Base-by-base conservation (phyloP, 1,140 invertebrate species). In the Andrena cerasifolii region DNA sequence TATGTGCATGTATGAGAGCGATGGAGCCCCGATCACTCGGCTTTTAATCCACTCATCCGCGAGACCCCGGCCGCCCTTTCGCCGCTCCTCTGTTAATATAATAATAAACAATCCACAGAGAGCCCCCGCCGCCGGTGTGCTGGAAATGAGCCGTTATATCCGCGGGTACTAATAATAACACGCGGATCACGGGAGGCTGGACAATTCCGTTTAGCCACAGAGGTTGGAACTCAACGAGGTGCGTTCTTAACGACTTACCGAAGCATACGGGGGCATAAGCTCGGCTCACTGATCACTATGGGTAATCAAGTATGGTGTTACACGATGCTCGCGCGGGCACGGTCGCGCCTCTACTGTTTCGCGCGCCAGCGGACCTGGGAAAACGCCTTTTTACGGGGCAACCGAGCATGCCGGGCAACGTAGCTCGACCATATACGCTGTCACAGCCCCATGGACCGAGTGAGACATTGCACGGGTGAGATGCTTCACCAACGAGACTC, bases 261-360 rank as follows among this genome's bases (percentile, higher is more conserved):
- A 86, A 74, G 86, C 87, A 74, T 87, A 78, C 62, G 26, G 58
- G 53, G 36, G 61, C 33, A 80, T 36, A 80, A 81, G 56, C 82
- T 78, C 84, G 84, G 82, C 76, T 88, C 77, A 83, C 51, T 86
- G 86, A 72, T 82, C 84, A 88, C 62, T 74, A 76, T 82, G 86
- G 73, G 76, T 88, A 88, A 88, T 88, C 87, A 86, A 77, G 71
- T 87, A 86, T 87, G 36, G 63, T 74, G 78, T 75, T 79, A 76
- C 67, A 71, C 77, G 79, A 78, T 70, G 76, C 73, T 83, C 78
- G 83, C 82, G 83, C 77, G 81, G 80, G 43, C 71, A 47, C 31
- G 62, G 75, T 71, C 81, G 65, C 62, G 62, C 66, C 56, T 76
- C 54, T 28, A 70, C 84, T 72, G 62, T 85, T 87, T 86, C 83